These are phyloP conservation scores for Gasterosteus nipponicus DNA, from an alignment of 2,113 vertebrate genomes.

Conservation along the genomic window DNA sequence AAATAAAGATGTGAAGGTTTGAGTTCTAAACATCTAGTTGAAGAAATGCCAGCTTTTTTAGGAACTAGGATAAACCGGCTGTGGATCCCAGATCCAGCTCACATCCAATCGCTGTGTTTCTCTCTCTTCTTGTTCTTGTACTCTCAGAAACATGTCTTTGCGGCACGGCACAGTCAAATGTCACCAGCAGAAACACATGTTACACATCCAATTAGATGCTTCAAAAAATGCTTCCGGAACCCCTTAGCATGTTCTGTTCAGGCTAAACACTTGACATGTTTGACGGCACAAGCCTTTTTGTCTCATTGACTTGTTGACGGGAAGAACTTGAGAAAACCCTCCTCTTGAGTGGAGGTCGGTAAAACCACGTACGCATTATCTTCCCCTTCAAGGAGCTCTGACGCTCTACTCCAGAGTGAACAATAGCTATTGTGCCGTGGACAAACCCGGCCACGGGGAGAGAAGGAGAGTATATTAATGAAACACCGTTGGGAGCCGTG, in stretches of 20 bases:
- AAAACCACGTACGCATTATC: constrained; percentile 43
- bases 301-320: constrained; percentile 22
- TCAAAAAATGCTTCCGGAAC: background rate
- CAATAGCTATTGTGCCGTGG: constrained; percentile 56
- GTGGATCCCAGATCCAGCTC: background rate
- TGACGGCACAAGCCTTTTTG: constrained; percentile 13
- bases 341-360: constrained; percentile 49
- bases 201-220: background rate
- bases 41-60: background rate
- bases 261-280: constrained; percentile 8
- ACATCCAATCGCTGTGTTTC: background rate
- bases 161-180: background rate
- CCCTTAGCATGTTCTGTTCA: constrained; percentile 1
- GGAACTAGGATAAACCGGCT: background rate
- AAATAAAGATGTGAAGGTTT: background rate
- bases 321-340: constrained; percentile 26
- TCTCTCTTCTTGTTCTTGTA: background rate
- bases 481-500: constrained; percentile 45
- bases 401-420: constrained; percentile 34
- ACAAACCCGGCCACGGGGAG: constrained; percentile 46
- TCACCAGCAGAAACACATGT: background rate
- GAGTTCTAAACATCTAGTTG: background rate
- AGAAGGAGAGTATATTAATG: constrained; percentile 57
- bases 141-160: background rate
- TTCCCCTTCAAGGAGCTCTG: constrained; percentile 24